Evolutionary conservation across 2,113 vertebrate genomes (phyloP).

Genomic region (Lanius ludovicianus): DNA sequence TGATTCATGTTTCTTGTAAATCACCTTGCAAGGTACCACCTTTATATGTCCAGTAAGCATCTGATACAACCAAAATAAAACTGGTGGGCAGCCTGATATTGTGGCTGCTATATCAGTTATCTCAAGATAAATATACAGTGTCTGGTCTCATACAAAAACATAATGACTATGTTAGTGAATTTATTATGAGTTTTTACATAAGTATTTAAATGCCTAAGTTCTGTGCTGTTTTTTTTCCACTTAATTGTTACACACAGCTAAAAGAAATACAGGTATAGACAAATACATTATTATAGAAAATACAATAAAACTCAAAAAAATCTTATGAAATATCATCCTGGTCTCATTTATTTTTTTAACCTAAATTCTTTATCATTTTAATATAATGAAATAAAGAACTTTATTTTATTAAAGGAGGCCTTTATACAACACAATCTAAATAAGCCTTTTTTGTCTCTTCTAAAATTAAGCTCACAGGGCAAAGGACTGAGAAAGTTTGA

Average conservation of each 20-base stretch:
- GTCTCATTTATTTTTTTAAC: not conserved
- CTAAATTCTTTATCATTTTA: not conserved
- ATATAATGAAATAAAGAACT: not conserved
- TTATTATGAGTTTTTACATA: not conserved
- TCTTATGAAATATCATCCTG: not conserved
- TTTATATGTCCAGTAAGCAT: not conserved
- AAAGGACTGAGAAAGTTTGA: not conserved
- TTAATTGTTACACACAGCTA: not conserved
- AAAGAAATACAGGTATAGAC: not conserved
- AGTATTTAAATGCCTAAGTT: not conserved
- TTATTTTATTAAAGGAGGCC: not conserved
- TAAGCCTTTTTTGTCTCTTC: not conserved
- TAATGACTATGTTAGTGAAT: not conserved
- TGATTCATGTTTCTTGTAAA: not conserved
- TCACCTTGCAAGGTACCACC: not conserved
- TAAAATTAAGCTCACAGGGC: not conserved
- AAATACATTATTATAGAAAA: not conserved
- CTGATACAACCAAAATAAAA: not conserved
- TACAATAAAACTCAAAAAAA: not conserved
- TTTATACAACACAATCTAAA: not conserved
- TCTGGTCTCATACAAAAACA: not conserved
- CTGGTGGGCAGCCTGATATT: not conserved
- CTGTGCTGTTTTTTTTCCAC: fast-evolving
- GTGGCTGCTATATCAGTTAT: not conserved
- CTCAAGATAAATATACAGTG: not conserved